Conservation (phyloP, 1,140 invertebrate genomes). For the Anoplophora glabripennis region DNA sequence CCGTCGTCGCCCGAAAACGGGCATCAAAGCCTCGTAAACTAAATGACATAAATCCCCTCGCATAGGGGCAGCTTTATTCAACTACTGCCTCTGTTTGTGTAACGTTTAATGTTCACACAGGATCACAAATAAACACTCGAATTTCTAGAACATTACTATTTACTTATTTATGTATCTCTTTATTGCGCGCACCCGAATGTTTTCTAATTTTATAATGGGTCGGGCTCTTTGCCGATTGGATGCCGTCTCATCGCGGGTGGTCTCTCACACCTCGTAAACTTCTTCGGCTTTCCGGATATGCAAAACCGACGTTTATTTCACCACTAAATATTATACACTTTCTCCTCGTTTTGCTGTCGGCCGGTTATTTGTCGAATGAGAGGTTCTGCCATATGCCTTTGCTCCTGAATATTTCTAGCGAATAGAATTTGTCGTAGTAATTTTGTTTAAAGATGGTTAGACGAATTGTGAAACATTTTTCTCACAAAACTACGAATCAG, state of each 20-base stretch:
- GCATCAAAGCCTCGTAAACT: neutral
- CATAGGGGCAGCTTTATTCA: conserved; percentile 25
- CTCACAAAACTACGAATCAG: too few species aligned
- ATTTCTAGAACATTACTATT: conserved; percentile 46
- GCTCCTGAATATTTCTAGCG: too few species aligned
- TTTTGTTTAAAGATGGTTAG: too few species aligned
- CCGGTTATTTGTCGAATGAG: too few species aligned
- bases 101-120: conserved; percentile 43
- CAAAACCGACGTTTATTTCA: conserved; percentile 15
- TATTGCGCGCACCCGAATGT: conserved; percentile 36
- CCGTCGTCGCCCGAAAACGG: neutral
- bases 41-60: conserved; percentile 12
- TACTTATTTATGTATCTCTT: conserved; percentile 45
- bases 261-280: conserved; percentile 24
- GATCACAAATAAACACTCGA: conserved; percentile 46
- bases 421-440: too few species aligned
- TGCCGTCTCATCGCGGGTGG: conserved; percentile 27
- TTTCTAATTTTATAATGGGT: conserved; percentile 37
- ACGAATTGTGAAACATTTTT: too few species aligned
- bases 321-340: too few species aligned
- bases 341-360: too few species aligned
- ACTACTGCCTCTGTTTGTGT: conserved; percentile 32
- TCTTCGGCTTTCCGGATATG: conserved; percentile 25
- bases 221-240: conserved; percentile 14
- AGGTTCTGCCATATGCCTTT: too few species aligned